Evolutionary conservation across 1,140 invertebrate species (phyloP).

Genomic region (Aphaenogaster floridana): DNA sequence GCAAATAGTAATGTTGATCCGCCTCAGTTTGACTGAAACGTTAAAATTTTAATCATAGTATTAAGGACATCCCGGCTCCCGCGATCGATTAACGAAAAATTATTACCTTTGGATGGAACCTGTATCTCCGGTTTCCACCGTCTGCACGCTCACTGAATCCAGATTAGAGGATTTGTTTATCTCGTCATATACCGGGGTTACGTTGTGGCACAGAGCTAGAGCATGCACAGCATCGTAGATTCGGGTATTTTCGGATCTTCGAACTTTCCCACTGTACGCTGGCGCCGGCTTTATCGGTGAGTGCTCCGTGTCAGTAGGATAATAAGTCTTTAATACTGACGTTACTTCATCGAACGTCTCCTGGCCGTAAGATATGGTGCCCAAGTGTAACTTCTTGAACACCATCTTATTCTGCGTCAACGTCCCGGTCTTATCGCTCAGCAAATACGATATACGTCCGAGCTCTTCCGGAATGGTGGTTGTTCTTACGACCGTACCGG

Average conservation of each 20-base stretch:
- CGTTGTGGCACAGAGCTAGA: constrained; percentile 99
- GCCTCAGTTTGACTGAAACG: constrained; percentile 89
- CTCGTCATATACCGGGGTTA: constrained; percentile 97
- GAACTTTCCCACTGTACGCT: constrained; percentile 86
- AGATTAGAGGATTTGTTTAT: constrained; percentile 75
- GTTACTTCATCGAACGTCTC: constrained; percentile 95
- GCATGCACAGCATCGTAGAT: constrained; percentile 97
- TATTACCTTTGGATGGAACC: constrained; percentile 84
- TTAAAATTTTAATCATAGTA: background rate
- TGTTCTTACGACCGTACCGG: constrained; percentile 98
- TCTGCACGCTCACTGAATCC: constrained; percentile 81
- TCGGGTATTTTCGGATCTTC: constrained; percentile 91
- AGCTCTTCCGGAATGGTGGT: constrained; percentile 99
- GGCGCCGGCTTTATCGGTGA: constrained; percentile 79
- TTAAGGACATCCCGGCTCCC: background rate
- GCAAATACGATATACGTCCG: constrained; percentile 97
- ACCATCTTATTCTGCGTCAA: constrained; percentile 99
- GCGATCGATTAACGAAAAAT: background rate
- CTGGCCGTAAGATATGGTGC: constrained; percentile 94
- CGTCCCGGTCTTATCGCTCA: constrained; percentile 99
- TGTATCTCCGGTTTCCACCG: constrained; percentile 82
- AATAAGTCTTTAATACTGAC: constrained; percentile 85
- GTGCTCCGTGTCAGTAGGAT: constrained; percentile 74
- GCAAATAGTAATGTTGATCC: constrained; percentile 88
- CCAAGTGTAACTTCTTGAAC: constrained; percentile 97